Base-by-base conservation (phyloP, 2,113 vertebrate species). In the Dascyllus trimaculatus region DNA sequence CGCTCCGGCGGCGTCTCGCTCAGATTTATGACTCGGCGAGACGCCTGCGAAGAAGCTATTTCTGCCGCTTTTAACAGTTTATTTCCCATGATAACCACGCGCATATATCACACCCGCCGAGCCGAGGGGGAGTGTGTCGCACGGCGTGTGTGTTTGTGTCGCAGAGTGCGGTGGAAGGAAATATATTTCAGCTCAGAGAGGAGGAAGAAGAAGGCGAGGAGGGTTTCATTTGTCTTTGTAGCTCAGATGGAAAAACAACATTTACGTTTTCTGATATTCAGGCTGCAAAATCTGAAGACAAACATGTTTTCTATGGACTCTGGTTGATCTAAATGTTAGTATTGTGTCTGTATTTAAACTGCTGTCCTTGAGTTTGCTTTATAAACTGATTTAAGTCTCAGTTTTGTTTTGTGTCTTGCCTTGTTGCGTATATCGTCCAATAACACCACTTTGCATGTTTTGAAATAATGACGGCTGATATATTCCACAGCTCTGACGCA, bases 11-110 rank as follows among this genome's bases (percentile, higher is more conserved):
- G 10, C 26, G 51, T 63, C 73, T 68, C 53, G 38, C 82, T 74
- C 81, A 21, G 71, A 79, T 78, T 79, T 22, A 79, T 74, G 59
- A 73, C 63, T 76, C 53, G 51, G 56, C 56, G 22, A 58, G 25
- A 64, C 19, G 64, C 2, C 68, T 77, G 78, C 57, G 75, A 82
- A 61, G 68, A 72, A 75, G 53, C 67, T 74, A 48, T 77, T 86
- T 79, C 61, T 19, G 66, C 49, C 9, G 22, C 75, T 73, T 73
- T 70, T 65, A 59, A 78, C 86, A 78, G 69, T 87, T 90, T 90
- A 90, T 90, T 90, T 90, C 89, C 89, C 86, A 79, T n/a, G 89
- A 83, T 79, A 72, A 54, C 75, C 54, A 46, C 2, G 4, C n/a
- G 21, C 70, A 67, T 57, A 73, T 53, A 83, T 85, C 74, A 81